Evolutionary conservation across 2,888 invertebrate species (phyloP).

Genomic region (Pachymerium ferrugineum): DNA sequence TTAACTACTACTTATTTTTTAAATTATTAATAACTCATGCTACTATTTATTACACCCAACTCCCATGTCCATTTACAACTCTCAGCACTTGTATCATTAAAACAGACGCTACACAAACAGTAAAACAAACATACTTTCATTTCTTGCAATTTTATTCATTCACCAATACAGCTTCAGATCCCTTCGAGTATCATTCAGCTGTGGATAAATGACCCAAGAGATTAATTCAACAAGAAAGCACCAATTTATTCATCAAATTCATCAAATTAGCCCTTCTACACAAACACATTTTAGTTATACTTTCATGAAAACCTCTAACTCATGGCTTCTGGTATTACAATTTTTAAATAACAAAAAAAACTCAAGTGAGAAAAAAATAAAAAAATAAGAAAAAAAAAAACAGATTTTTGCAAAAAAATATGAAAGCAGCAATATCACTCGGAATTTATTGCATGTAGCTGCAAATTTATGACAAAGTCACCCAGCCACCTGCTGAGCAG

Average conservation of each 20-base stretch:
- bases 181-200: neutral
- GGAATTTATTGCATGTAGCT: constrained; percentile 15
- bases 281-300: neutral
- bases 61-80: too few species aligned
- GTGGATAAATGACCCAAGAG: constrained; percentile 15
- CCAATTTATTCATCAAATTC: constrained; percentile 14
- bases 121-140: too few species aligned
- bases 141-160: too few species aligned
- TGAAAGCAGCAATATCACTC: constrained; percentile 6
- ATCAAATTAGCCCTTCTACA: constrained; percentile 8
- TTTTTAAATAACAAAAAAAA: too few species aligned
- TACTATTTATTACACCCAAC: too few species aligned
- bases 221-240: neutral
- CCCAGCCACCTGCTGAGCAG: constrained; percentile 16
- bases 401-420: constrained; percentile 16
- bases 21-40: too few species aligned
- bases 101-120: too few species aligned
- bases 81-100: too few species aligned
- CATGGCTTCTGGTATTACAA: too few species aligned
- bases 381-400: too few species aligned
- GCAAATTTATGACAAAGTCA: constrained; percentile 21
- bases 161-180: neutral
- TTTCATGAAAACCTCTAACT: neutral
- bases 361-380: too few species aligned
- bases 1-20: too few species aligned